These are phyloP conservation scores for Toxotes jaculatrix DNA, from an alignment of 2,113 vertebrate genomes.

Conservation along the genomic window DNA sequence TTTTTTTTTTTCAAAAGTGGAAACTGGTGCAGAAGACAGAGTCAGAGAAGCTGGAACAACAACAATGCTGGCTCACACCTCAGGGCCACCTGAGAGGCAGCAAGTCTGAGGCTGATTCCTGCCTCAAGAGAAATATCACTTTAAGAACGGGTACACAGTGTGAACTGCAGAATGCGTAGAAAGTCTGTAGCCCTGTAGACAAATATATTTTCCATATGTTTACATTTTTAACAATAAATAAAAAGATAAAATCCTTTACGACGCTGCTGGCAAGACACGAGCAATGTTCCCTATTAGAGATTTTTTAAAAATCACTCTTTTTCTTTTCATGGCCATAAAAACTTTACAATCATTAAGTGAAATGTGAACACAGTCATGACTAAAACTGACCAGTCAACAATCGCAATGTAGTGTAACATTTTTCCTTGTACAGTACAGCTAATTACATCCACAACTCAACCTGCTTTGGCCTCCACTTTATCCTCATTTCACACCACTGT, in stretches of 20 bases:
- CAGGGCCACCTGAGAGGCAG: constrained; percentile 25
- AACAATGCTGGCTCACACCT: constrained; percentile 19
- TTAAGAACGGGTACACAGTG: constrained; percentile 51
- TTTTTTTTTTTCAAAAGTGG: constrained; percentile 7
- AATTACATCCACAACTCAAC: neutral
- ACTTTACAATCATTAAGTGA: neutral
- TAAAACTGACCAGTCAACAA: neutral
- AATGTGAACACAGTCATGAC: constrained; percentile 23
- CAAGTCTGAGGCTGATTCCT: neutral
- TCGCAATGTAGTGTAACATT: constrained; percentile 14
- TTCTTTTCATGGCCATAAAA: constrained; percentile 20
- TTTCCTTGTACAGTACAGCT: neutral
- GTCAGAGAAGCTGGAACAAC: constrained; percentile 6
- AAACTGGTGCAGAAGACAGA: constrained; percentile 1
- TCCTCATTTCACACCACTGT: neutral
- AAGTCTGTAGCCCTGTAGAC: constrained; percentile 58
- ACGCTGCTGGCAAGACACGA: constrained; percentile 3
- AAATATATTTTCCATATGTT: constrained; percentile 4
- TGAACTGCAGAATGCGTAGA: constrained; percentile 58
- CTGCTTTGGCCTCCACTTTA: neutral
- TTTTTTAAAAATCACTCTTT: neutral
- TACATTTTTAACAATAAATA: constrained; percentile 31
- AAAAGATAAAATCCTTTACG: constrained; percentile 22
- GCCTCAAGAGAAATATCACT: constrained; percentile 53
- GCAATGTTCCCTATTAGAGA: neutral